These are phyloP conservation scores for Distichodus sexfasciatus DNA, from an alignment of 2,797 vertebrate genomes.

Conservation along the genomic window DNA sequence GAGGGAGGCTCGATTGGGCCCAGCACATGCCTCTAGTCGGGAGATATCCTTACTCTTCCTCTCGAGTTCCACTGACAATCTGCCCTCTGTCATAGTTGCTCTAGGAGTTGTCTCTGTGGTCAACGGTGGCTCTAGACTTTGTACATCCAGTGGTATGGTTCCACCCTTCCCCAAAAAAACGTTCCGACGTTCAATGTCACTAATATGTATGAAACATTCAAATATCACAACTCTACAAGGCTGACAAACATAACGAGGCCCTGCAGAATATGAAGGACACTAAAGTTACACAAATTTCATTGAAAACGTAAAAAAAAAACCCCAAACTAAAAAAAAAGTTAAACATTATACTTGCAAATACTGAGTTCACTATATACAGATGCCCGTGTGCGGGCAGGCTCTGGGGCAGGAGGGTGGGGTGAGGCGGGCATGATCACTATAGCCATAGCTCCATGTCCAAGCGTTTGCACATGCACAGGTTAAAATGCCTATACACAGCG, in stretches of 20 bases:
- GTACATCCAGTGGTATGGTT: slow-evolving; percentile 82
- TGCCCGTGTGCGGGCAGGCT: slow-evolving; percentile 81
- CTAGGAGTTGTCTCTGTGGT: background rate
- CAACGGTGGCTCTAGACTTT: slow-evolving; percentile 66
- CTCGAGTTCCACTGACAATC: background rate
- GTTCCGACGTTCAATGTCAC: slow-evolving; percentile 55
- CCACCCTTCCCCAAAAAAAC: slow-evolving; percentile 63
- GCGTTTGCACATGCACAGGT: slow-evolving; percentile 79
- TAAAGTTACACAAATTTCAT: slow-evolving; percentile 71
- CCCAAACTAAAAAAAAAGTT: slow-evolving; percentile 35
- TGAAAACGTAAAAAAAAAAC: slow-evolving; percentile 34
- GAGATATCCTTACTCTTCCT: too few relatives aligned
- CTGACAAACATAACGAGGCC: slow-evolving; percentile 60
- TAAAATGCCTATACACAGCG: slow-evolving; percentile 88
- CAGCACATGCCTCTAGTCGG: too few relatives aligned
- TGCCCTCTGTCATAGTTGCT: background rate
- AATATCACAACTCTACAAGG: slow-evolving; percentile 76
- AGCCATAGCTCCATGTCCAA: slow-evolving; percentile 83
- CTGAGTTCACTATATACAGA: slow-evolving; percentile 93
- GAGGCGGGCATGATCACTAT: slow-evolving; percentile 60
- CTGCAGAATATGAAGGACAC: slow-evolving; percentile 70
- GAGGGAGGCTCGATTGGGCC: too few relatives aligned
- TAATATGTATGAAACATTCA: slow-evolving; percentile 81
- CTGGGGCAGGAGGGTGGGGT: slow-evolving; percentile 74
- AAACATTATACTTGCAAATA: slow-evolving; percentile 84